phyloP scores from a whole-genome alignment of 1,140 invertebrate genomes.

The Drosophila pachea region DNA sequence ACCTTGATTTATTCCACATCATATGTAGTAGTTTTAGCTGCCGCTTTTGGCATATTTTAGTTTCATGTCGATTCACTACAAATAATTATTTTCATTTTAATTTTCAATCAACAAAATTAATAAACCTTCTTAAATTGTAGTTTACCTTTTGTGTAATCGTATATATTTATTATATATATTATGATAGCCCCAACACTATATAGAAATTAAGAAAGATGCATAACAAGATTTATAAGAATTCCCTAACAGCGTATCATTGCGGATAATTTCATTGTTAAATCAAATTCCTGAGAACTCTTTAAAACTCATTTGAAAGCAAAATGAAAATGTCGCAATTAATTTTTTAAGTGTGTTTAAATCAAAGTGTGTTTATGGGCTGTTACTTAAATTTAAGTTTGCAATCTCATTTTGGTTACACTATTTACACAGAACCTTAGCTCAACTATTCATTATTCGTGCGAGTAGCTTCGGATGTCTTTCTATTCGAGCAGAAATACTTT shows the following conservation, averaged over 20 bases:
- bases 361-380: neutral
- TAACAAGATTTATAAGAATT: no score
- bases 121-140: slow-evolving; percentile 22
- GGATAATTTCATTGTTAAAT: no score
- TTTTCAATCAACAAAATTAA: slow-evolving; percentile 14
- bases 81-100: slow-evolving; percentile 1
- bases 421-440: slow-evolving; percentile 63
- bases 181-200: neutral
- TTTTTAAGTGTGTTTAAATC: no score
- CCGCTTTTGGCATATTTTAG: slow-evolving; percentile 33
- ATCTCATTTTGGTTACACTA: slow-evolving; percentile 55
- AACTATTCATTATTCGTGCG: slow-evolving; percentile 30
- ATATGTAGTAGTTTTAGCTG: slow-evolving; percentile 23
- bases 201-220: neutral
- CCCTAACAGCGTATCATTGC: no score
- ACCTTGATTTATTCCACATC: slow-evolving; percentile 33
- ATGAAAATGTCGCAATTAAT: slow-evolving; percentile 56
- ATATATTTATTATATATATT: neutral
- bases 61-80: slow-evolving; percentile 27
- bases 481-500: slow-evolving; percentile 59
- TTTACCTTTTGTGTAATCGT: slow-evolving; percentile 24
- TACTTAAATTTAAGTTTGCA: slow-evolving; percentile 37
- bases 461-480: slow-evolving; percentile 29
- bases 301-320: slow-evolving; percentile 1
- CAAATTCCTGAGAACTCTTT: no score